phyloP scores from a whole-genome alignment of 53 echinoderm and acorn worm species.

The Apostichopus leukothele region DNA sequence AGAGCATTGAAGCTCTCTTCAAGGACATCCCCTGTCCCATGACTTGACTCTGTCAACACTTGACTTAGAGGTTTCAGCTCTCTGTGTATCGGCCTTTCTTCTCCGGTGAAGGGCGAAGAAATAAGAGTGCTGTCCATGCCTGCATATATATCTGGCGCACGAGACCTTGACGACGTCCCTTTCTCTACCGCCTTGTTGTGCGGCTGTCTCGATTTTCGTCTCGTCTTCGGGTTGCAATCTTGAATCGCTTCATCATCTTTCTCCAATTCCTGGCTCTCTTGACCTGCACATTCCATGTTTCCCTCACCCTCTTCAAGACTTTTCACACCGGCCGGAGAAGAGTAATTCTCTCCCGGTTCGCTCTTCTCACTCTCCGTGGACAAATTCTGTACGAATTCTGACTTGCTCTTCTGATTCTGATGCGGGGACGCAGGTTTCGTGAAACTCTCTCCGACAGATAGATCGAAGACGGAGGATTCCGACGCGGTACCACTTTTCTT shows the following conservation, averaged over 20 bases:
- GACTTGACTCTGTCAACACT: conserved; percentile 29
- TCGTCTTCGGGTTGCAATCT: not conserved
- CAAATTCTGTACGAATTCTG: conserved; percentile 24
- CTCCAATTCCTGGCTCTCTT: not conserved
- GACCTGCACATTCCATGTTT: not conserved
- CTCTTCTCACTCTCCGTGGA: conserved; percentile 48
- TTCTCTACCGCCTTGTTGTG: not conserved
- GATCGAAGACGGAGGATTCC: conserved; percentile 69
- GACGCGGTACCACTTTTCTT: not conserved
- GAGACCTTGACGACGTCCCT: not conserved
- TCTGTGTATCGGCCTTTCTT: conserved; percentile 7
- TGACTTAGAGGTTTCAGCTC: conserved; percentile 17
- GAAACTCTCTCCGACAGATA: conserved; percentile 76
- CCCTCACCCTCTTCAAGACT: not conserved
- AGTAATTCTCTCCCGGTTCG: not conserved
- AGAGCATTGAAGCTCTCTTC: conserved; percentile 1
- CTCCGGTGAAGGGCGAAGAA: not conserved
- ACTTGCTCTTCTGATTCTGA: not conserved
- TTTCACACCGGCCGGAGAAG: not conserved
- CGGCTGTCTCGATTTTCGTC: conserved; percentile 18
- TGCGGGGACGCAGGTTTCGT: conserved; percentile 60
- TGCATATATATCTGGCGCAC: not conserved
- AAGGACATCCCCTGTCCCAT: not conserved
- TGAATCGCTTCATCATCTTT: not conserved
- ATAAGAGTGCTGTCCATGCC: not conserved